These are phyloP conservation scores for Pandion haliaetus DNA, from an alignment of 2,113 vertebrate genomes.

Conservation along the genomic window DNA sequence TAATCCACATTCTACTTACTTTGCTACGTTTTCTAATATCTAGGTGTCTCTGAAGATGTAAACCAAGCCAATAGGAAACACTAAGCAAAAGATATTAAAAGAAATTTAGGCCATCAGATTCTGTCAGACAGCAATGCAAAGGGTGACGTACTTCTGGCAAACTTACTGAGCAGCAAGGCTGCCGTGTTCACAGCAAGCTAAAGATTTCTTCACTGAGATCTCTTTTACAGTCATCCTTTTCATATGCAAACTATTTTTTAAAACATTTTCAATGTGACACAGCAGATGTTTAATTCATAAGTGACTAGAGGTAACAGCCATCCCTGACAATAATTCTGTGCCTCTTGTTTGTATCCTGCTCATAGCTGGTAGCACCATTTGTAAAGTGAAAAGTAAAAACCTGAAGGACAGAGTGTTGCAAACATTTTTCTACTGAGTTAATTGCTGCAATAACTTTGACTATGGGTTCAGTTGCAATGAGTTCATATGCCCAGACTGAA, in stretches of 20 bases:
- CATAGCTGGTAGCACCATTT: background rate
- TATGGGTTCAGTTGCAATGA: background rate
- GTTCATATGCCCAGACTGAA: background rate
- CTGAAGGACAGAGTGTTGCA: background rate
- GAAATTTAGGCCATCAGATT: background rate
- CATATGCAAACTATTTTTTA: constrained; percentile 13
- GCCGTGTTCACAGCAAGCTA: background rate
- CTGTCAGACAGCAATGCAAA: background rate
- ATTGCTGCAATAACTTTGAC: background rate
- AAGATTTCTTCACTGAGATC: background rate
- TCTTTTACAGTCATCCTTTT: background rate
- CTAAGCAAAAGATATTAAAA: background rate
- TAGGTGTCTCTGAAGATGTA: background rate
- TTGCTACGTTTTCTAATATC: background rate
- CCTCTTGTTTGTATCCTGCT: background rate
- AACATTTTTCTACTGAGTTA: background rate
- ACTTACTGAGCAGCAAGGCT: background rate
- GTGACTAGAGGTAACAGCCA: background rate
- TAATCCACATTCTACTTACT: background rate
- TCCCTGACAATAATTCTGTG: background rate
- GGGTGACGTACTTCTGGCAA: background rate
- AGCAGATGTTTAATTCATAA: constrained; percentile 45
- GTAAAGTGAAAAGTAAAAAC: background rate
- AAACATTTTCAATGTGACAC: background rate
- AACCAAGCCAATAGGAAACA: background rate